Conservation (phyloP, 2,797 vertebrate species). For the Gymnopithys bicolor region DNA sequence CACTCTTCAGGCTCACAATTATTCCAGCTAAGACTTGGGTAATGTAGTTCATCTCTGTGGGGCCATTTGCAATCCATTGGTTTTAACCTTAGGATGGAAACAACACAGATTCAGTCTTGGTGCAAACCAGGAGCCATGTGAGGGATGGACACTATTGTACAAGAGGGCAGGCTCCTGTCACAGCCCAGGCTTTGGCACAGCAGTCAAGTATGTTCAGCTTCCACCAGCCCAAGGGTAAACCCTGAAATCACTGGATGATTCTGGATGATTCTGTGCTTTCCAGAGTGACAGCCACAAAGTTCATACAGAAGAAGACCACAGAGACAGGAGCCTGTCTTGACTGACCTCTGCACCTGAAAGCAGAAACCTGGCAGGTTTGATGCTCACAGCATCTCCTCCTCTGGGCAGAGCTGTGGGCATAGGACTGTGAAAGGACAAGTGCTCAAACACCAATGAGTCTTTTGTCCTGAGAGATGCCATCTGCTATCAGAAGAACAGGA, state of each 20-base stretch:
- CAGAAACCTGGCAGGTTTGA: background rate
- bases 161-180: background rate
- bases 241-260: background rate
- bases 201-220: background rate
- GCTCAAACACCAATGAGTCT: background rate
- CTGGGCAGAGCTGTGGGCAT: background rate
- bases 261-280: background rate
- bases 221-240: background rate
- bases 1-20: background rate
- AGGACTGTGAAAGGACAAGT: background rate
- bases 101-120: background rate
- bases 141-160: fast-evolving
- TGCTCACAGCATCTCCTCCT: background rate
- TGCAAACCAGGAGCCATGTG: background rate
- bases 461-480: background rate
- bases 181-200: background rate
- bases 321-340: background rate
- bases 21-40: background rate
- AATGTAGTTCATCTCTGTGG: background rate
- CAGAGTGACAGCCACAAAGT: background rate
- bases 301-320: background rate
- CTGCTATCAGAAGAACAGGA: background rate
- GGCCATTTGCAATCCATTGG: background rate
- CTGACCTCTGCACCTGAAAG: background rate
- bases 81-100: background rate